Conservation (phyloP, 2,888 invertebrate species). For the Idaea dimidiata region DNA sequence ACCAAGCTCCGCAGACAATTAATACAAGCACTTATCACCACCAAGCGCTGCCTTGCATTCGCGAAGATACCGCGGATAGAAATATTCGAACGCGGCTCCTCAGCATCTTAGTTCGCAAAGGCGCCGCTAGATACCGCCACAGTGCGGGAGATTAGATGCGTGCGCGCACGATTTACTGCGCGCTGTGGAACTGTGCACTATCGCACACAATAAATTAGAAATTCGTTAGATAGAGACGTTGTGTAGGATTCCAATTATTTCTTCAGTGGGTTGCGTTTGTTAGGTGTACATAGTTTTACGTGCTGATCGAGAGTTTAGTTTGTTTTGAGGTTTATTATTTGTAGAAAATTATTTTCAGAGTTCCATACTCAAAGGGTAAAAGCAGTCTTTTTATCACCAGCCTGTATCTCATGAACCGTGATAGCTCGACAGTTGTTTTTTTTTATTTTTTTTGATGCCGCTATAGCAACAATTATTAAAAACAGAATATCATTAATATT, state of each 20-base stretch:
- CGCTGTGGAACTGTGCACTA: conserved; percentile 45
- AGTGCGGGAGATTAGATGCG: conserved; percentile 66
- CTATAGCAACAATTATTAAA: no score
- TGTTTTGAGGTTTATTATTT: background rate
- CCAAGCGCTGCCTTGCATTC: conserved; percentile 21
- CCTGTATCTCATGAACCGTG: no score
- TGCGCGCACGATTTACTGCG: conserved; percentile 68
- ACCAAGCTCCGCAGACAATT: conserved; percentile 30
- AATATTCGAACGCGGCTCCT: conserved; percentile 60
- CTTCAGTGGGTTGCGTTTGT: conserved; percentile 17
- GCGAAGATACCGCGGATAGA: conserved; percentile 50
- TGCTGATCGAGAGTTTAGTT: background rate
- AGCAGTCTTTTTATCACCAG: no score
- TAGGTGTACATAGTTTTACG: background rate
- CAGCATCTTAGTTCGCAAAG: conserved; percentile 71
- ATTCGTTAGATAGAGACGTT: conserved; percentile 78
- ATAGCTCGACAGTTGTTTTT: no score
- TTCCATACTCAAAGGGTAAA: no score
- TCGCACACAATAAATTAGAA: conserved; percentile 77
- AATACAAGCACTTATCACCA: conserved; percentile 26
- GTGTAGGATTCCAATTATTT: conserved; percentile 71
- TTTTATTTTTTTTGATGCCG: no score
- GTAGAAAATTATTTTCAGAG: no score
- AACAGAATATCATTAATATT: no score
- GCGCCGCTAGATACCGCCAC: conserved; percentile 73